phyloP scores from a whole-genome alignment of 2,797 vertebrate species.

The Lepilemur septentrionalis region DNA sequence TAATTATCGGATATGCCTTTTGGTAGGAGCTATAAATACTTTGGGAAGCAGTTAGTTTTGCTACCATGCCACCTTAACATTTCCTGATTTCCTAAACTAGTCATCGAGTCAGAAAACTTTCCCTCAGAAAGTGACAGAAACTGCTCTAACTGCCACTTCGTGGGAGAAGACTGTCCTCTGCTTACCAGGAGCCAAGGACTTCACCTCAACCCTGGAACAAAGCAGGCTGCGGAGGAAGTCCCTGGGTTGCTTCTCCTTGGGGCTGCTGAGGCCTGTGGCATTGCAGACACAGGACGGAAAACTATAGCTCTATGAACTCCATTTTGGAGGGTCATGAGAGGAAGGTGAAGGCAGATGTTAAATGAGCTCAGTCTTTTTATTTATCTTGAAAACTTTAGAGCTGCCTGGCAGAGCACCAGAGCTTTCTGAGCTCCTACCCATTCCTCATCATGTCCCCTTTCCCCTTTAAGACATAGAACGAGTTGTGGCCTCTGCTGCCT shows the following conservation, averaged over 20 bases:
- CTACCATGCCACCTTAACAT: background rate
- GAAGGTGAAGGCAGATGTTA: background rate
- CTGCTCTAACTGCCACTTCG: background rate
- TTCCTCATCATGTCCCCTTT: background rate
- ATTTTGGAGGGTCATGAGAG: background rate
- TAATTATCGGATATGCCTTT: background rate
- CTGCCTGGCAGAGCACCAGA: background rate
- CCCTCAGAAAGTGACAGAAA: background rate
- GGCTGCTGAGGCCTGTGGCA: background rate
- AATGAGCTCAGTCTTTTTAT: background rate
- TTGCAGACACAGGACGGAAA: background rate
- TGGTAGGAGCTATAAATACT: background rate
- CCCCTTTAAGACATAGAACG: background rate
- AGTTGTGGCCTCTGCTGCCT: background rate
- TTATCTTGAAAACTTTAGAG: constrained; percentile 12
- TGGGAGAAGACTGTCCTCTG: background rate
- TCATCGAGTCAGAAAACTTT: background rate
- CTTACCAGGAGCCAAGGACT: background rate
- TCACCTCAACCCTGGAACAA: background rate
- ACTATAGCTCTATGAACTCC: background rate
- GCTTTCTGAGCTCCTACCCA: background rate
- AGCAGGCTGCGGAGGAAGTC: background rate
- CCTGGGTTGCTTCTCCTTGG: background rate
- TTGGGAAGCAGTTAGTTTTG: background rate
- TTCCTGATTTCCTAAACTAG: background rate